These are phyloP conservation scores for Halichoeres trimaculatus DNA, from an alignment of 2,113 vertebrate genomes.

Conservation along the genomic window DNA sequence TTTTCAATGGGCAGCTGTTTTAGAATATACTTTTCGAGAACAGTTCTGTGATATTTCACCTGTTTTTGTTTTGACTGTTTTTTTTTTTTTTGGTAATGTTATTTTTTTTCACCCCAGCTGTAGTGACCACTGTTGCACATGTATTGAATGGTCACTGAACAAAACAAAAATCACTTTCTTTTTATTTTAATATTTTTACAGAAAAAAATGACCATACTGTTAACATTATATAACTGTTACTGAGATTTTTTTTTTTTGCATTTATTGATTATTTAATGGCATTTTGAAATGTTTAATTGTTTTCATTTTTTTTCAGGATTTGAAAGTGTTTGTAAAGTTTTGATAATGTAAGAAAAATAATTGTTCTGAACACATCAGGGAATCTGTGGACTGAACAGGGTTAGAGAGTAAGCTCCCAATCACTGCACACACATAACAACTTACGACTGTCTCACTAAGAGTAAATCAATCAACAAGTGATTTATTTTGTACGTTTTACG, in stretches of 20 bases:
- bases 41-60: slow-evolving; percentile 22
- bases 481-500: too few relatives aligned
- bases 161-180: not conserved
- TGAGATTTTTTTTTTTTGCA: slow-evolving; percentile 1
- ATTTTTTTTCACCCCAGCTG: slow-evolving; percentile 53
- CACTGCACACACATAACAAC: too few relatives aligned
- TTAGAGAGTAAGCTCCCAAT: not conserved
- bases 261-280: not conserved
- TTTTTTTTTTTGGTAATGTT: slow-evolving; percentile 41
- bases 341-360: slow-evolving; percentile 12
- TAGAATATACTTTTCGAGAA: slow-evolving; percentile 8
- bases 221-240: too few relatives aligned
- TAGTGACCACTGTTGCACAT: slow-evolving; percentile 40
- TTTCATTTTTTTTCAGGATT: slow-evolving; percentile 63
- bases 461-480: too few relatives aligned
- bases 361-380: slow-evolving; percentile 48
- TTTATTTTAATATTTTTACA: not conserved
- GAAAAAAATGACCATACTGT: not conserved
- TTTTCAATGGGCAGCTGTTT: not conserved
- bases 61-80: slow-evolving; percentile 40
- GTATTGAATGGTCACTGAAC: slow-evolving; percentile 23
- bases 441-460: too few relatives aligned
- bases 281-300: slow-evolving; percentile 19
- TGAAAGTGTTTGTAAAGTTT: slow-evolving; percentile 50
- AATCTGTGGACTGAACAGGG: not conserved